phyloP scores from a whole-genome alignment of 35 echinoderm and acorn worm species.

The Chiridota heheva region DNA sequence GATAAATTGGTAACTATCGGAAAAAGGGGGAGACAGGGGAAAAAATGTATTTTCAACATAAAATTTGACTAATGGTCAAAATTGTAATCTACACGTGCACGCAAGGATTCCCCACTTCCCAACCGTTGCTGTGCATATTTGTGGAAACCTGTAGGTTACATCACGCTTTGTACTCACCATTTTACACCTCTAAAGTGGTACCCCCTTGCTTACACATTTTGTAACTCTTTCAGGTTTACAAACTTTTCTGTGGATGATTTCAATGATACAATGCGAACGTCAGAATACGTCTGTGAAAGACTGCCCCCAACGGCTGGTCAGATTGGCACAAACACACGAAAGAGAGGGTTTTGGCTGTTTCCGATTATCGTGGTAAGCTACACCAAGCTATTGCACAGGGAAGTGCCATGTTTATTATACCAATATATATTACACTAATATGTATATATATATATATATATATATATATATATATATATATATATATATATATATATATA shows the following conservation, averaged over 20 bases:
- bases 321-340: constrained; percentile 66
- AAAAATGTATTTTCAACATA: no score
- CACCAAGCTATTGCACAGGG: not conserved
- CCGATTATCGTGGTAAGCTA: constrained; percentile 89
- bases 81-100: no score
- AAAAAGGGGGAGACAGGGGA: no score
- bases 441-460: not conserved
- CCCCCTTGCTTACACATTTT: no score
- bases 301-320: constrained; percentile 54
- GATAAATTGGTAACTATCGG: no score
- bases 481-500: constrained; percentile 11
- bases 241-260: constrained; percentile 60
- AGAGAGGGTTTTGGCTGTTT: constrained; percentile 79
- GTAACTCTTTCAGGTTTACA: constrained; percentile 53
- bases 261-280: constrained; percentile 44
- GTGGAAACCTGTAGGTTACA: no score
- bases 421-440: not conserved
- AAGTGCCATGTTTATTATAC: no score
- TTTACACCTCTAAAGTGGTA: no score
- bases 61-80: no score
- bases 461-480: constrained; percentile 7
- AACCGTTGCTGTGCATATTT: no score
- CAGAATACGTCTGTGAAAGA: constrained; percentile 69
- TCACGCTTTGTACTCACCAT: no score
- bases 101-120: no score